phyloP scores from a whole-genome alignment of 2,113 vertebrate species.

The Rhea pennata region DNA sequence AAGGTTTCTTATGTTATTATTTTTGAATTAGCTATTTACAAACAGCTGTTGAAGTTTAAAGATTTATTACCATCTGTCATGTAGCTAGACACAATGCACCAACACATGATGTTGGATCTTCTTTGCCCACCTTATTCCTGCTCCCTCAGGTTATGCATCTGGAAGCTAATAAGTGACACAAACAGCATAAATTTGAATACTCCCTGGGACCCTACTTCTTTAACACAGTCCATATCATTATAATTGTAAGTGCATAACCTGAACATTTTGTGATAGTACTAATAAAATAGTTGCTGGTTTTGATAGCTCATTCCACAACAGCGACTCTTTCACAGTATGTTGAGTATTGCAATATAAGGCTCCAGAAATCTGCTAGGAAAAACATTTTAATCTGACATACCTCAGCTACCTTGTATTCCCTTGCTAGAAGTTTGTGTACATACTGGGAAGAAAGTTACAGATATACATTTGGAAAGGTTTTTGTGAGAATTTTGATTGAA shows the following conservation, averaged over 20 bases:
- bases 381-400: neutral
- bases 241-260: neutral
- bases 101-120: neutral
- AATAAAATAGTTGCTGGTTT: neutral
- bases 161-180: neutral
- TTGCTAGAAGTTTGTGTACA: neutral
- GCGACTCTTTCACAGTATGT: neutral
- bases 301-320: neutral
- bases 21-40: neutral
- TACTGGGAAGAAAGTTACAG: neutral
- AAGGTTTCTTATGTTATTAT: neutral
- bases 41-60: neutral
- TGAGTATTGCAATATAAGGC: neutral
- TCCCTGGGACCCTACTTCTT: neutral
- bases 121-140: neutral
- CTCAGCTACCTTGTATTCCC: neutral
- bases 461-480: neutral
- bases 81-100: neutral
- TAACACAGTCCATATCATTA: neutral
- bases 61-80: neutral
- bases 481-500: slow-evolving; percentile 19
- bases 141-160: neutral
- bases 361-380: neutral
- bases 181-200: neutral
- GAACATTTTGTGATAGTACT: neutral